These are phyloP conservation scores for Champsocephalus esox DNA, from an alignment of 2,797 vertebrate genomes.

Conservation along the genomic window DNA sequence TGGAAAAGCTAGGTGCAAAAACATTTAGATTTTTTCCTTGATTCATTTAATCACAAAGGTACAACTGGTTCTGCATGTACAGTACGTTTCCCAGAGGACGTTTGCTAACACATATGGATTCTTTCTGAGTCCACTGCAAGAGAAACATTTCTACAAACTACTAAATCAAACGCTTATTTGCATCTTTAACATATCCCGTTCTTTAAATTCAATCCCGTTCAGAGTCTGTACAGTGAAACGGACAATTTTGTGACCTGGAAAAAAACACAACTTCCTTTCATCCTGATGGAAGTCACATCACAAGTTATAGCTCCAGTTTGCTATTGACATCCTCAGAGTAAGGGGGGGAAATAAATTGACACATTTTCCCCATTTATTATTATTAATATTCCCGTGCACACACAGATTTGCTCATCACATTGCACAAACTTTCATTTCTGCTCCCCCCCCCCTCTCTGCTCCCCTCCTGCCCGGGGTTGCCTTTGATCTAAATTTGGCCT, in stretches of 20 bases:
- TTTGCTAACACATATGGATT: slow-evolving; percentile 4
- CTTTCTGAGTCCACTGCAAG: background rate
- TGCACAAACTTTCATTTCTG: slow-evolving; percentile 76
- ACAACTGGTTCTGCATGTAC: background rate
- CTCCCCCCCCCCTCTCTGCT: slow-evolving; percentile 37
- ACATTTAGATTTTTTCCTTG: too few relatives aligned
- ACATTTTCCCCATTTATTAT: slow-evolving; percentile 74
- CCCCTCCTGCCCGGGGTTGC: slow-evolving; percentile 58
- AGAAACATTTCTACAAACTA: slow-evolving; percentile 33
- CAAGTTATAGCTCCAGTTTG: slow-evolving; percentile 60
- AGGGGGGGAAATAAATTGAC: slow-evolving; percentile 66
- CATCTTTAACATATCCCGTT: slow-evolving; percentile 31
- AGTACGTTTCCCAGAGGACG: background rate
- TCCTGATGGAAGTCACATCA: slow-evolving; percentile 65
- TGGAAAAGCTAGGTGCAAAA: background rate
- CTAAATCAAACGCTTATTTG: slow-evolving; percentile 61
- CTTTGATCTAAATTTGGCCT: slow-evolving; percentile 87
- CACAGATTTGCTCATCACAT: slow-evolving; percentile 72
- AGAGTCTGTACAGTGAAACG: slow-evolving; percentile 34
- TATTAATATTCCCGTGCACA: slow-evolving; percentile 72
- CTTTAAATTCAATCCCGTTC: slow-evolving; percentile 45
- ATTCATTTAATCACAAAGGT: background rate
- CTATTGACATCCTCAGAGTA: slow-evolving; percentile 62
- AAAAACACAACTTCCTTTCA: slow-evolving; percentile 63
- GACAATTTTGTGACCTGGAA: slow-evolving; percentile 63